Percentiles rank a stretch among this genome's conserved stretches.
Conservation (phyloP, 1,140 invertebrate species). For the Cryptotermes secundus region DNA sequence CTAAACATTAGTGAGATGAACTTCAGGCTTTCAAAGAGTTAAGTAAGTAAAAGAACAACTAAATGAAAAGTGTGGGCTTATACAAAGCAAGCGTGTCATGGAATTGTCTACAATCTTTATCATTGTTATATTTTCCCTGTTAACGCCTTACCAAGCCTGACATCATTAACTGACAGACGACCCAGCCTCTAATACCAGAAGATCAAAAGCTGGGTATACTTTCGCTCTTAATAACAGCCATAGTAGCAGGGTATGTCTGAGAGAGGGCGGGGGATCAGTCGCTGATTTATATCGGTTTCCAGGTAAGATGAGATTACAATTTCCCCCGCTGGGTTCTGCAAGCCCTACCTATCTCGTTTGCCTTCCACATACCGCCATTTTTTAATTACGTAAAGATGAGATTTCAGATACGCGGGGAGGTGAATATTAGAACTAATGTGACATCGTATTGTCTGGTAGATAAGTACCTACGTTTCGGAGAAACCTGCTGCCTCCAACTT, state of each 20-base stretch:
- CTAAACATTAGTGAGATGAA: too few relatives aligned
- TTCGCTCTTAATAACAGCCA: not conserved
- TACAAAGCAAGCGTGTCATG: too few relatives aligned
- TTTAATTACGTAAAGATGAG: not conserved
- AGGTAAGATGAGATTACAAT: not conserved
- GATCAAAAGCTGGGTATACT: not conserved
- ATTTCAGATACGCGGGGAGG: too few relatives aligned
- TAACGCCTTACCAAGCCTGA: not conserved
- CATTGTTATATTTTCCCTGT: not conserved
- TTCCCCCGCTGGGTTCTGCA: not conserved
- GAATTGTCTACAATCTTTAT: not conserved
- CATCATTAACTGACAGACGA: not conserved
- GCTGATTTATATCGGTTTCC: not conserved
- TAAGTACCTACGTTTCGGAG: too few relatives aligned
- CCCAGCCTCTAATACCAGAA: not conserved
- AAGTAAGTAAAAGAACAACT: too few relatives aligned
- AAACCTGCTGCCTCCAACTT: too few relatives aligned
- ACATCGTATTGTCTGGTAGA: too few relatives aligned
- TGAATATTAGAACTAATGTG: too few relatives aligned
- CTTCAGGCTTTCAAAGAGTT: too few relatives aligned
- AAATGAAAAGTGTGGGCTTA: too few relatives aligned
- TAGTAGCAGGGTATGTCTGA: not conserved
- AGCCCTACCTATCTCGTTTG: not conserved
- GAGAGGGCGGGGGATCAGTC: not conserved
- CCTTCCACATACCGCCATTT: not conserved